These are phyloP conservation scores for Corydoras maculifer DNA, from an alignment of 2,113 vertebrate genomes.

Conservation along the genomic window DNA sequence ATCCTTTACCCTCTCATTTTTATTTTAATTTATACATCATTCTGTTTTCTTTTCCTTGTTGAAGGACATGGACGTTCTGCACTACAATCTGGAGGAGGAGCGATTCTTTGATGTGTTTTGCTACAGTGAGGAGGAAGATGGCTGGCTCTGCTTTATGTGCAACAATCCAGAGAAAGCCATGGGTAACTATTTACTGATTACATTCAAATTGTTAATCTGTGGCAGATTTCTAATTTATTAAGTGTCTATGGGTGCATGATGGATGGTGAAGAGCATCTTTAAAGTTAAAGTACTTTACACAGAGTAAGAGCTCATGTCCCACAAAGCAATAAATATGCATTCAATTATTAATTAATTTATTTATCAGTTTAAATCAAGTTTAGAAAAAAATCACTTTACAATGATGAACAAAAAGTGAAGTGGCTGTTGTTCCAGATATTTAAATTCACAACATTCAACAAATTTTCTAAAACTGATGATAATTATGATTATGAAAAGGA, in stretches of 20 bases:
- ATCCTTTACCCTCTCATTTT: neutral
- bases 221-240: neutral
- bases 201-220: neutral
- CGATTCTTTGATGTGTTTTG: slow-evolving; percentile 96
- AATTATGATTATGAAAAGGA: no score
- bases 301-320: no score
- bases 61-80: slow-evolving; percentile 84
- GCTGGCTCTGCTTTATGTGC: slow-evolving; percentile 97
- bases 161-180: slow-evolving; percentile 91
- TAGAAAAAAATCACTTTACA: no score
- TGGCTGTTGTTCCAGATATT: no score
- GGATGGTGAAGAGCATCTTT: neutral
- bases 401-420: no score
- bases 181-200: slow-evolving; percentile 59
- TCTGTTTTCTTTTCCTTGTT: slow-evolving; percentile 19
- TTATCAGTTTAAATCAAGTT: no score
- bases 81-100: slow-evolving; percentile 85
- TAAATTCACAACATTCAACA: no score
- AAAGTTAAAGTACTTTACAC: no score
- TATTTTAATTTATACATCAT: neutral
- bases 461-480: no score
- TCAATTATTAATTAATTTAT: no score
- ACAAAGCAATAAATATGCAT: no score
- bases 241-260: no score
- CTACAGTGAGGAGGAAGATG: slow-evolving; percentile 78